Conservation (phyloP, 2,113 vertebrate species). For the Chiloscyllium plagiosum region DNA sequence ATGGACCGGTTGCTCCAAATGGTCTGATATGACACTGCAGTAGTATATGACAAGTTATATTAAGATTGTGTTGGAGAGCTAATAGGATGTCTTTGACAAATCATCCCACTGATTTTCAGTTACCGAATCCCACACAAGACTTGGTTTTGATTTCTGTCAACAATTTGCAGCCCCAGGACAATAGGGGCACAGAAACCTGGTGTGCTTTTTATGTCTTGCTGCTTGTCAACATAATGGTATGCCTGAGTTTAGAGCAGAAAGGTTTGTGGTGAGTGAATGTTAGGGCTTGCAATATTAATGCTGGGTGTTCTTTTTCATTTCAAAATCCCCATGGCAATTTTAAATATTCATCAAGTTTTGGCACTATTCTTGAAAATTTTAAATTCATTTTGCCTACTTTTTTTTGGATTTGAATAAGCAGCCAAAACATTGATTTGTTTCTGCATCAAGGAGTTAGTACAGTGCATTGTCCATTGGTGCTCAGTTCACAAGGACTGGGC, state of each 20-base stretch:
- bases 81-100: neutral
- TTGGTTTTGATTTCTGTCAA: conserved; percentile 14
- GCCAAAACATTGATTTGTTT: neutral
- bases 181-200: neutral
- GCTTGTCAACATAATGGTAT: neutral
- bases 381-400: neutral
- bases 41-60: neutral
- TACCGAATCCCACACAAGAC: neutral
- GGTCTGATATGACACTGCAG: neutral
- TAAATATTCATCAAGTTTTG: neutral
- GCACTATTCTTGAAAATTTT: neutral
- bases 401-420: neutral
- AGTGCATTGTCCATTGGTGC: neutral
- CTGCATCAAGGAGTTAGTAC: too few species aligned
- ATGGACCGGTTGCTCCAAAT: neutral
- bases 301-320: too few species aligned
- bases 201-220: neutral
- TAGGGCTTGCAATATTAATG: neutral
- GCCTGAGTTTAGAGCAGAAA: neutral
- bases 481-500: neutral
- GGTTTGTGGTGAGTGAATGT: neutral
- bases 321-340: neutral
- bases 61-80: neutral
- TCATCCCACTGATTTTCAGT: neutral
- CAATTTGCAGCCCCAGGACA: too few species aligned